Conservation (phyloP, 2,797 vertebrate species). For the Ammospiza maritima region DNA sequence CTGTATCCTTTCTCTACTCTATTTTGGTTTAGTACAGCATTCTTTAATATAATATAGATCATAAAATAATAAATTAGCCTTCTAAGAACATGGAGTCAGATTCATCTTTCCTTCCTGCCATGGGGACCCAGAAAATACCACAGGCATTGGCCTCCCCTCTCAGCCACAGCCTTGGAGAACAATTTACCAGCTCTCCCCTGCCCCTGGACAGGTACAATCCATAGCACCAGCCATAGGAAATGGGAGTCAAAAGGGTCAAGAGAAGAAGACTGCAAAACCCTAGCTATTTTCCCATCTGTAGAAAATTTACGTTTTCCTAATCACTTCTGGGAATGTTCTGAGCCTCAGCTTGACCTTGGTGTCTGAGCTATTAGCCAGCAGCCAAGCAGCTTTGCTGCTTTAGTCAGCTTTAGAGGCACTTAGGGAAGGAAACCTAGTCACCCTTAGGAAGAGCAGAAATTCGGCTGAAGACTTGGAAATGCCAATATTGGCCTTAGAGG, state of each 20-base stretch:
- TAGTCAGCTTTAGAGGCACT: background rate
- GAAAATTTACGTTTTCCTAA: background rate
- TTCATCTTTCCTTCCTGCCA: too few species aligned
- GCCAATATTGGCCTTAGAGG: background rate
- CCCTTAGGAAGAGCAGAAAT: background rate
- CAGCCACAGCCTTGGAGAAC: fast-evolving
- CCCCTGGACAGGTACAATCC: background rate
- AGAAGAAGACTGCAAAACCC: background rate
- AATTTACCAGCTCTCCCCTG: fast-evolving
- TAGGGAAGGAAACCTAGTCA: background rate
- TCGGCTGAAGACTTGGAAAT: background rate
- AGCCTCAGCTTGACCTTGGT: background rate
- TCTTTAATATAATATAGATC: too few species aligned
- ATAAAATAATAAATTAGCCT: too few species aligned
- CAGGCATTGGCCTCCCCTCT: background rate
- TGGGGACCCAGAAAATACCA: too few species aligned
- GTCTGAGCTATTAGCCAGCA: background rate
- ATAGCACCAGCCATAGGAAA: background rate
- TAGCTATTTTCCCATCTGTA: background rate
- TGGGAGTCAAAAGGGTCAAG: background rate
- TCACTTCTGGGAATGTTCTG: background rate
- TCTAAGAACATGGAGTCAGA: too few species aligned
- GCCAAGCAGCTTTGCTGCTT: background rate
- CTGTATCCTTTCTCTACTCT: too few species aligned
- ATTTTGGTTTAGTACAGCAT: too few species aligned